Evolutionary conservation across 2,797 vertebrate genomes (phyloP).

Genomic region (Halcyon leucocephala): DNA sequence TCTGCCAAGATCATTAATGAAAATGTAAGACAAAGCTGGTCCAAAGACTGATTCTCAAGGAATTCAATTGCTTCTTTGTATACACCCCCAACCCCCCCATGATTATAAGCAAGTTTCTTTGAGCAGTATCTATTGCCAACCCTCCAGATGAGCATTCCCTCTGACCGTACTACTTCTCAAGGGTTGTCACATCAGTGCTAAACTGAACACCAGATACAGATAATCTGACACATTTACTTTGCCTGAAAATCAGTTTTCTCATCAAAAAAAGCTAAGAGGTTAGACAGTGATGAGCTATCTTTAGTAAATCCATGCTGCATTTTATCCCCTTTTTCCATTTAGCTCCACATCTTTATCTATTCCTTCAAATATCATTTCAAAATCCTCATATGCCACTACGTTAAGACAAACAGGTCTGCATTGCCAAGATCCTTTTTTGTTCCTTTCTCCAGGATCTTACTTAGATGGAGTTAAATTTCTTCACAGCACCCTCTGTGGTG

Average conservation of each 20-base stretch:
- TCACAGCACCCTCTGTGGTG: not conserved
- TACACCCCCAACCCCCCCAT: not conserved
- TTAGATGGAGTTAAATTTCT: not conserved
- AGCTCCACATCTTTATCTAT: constrained; percentile 27
- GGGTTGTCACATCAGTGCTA: constrained; percentile 31
- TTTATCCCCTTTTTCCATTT: constrained; percentile 62
- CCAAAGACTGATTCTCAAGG: not conserved
- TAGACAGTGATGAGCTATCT: constrained; percentile 48
- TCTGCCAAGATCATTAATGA: not conserved
- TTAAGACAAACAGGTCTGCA: not conserved
- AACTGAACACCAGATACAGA: constrained; percentile 23
- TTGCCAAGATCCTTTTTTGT: not conserved
- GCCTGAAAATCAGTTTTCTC: constrained; percentile 45
- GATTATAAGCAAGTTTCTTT: not conserved
- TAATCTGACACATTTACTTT: constrained; percentile 46
- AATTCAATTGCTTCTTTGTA: not conserved
- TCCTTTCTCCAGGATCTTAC: not conserved
- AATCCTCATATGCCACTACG: not conserved
- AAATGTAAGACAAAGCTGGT: not conserved
- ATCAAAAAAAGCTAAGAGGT: constrained; percentile 27
- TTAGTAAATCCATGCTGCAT: constrained; percentile 4
- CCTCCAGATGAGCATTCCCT: not conserved
- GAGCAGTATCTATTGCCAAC: not conserved
- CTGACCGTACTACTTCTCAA: constrained; percentile 26
- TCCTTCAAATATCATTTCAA: constrained; percentile 21